Percentiles rank a stretch among this genome's conserved stretches.
phyloP scores from a whole-genome alignment of 2,113 vertebrate species.

The Helogale parvula region DNA sequence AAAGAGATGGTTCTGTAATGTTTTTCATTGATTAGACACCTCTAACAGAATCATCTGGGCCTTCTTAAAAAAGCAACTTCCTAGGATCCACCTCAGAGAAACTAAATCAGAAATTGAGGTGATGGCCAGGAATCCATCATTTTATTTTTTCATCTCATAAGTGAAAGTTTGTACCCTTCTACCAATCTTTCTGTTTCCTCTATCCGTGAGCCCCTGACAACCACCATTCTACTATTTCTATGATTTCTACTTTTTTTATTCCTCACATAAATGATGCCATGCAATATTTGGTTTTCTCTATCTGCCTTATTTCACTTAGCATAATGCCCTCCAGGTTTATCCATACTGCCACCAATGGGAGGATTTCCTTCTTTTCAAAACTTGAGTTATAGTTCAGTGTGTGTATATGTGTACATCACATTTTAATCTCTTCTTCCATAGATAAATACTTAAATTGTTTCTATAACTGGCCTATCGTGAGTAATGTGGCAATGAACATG shows the following conservation, averaged over 20 bases:
- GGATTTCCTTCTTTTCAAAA: not conserved
- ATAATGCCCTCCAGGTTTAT: not conserved
- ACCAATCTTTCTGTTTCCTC: not conserved
- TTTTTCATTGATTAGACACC: not conserved
- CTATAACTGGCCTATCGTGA: not conserved
- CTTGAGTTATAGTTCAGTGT: not conserved
- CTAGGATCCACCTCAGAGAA: not conserved
- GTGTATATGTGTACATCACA: no score
- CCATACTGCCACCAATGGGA: not conserved
- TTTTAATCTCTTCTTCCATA: not conserved
- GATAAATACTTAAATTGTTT: not conserved
- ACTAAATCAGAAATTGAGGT: not conserved
- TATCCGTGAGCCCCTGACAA: not conserved
- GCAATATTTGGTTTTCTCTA: not conserved
- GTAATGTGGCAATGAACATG: not conserved
- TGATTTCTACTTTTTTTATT: not conserved
- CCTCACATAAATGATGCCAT: not conserved
- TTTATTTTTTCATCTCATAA: not conserved
- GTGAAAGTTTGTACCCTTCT: not conserved
- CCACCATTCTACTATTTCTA: not conserved
- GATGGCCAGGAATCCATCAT: not conserved
- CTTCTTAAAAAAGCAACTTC: not conserved
- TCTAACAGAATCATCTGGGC: not conserved
- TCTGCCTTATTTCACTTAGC: not conserved
- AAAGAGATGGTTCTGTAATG: not conserved